Evolutionary conservation across 2,113 vertebrate genomes (phyloP).

Genomic region (Cyphomyrus discorhynchus): DNA sequence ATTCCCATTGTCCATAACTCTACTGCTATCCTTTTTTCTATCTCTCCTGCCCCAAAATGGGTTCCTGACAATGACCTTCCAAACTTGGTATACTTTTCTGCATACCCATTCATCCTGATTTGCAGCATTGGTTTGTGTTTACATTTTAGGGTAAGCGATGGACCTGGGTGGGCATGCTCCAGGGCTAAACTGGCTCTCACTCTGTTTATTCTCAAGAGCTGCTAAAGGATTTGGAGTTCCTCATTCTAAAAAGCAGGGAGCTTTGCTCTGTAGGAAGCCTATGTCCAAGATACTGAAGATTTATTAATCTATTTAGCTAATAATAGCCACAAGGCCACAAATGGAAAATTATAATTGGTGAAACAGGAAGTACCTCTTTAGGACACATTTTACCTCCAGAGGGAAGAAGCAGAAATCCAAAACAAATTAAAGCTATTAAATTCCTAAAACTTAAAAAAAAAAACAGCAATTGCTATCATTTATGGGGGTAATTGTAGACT

Average conservation of each 20-base stretch:
- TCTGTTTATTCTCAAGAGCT: background rate
- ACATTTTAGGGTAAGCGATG: background rate
- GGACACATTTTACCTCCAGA: background rate
- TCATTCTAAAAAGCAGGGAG: background rate
- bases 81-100: background rate
- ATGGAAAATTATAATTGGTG: background rate
- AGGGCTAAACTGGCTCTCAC: background rate
- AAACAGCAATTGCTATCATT: background rate
- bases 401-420: background rate
- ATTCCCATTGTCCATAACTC: background rate
- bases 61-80: background rate
- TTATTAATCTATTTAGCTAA: background rate
- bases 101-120: background rate
- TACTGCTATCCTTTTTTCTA: background rate
- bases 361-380: background rate
- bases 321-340: background rate
- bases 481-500: background rate
- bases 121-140: background rate
- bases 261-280: background rate
- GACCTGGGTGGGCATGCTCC: background rate
- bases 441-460: background rate
- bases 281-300: background rate
- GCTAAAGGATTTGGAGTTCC: background rate
- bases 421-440: background rate
- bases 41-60: background rate